Base-by-base conservation (phyloP, 2,888 invertebrate species). In the Bombyx huttoni region DNA sequence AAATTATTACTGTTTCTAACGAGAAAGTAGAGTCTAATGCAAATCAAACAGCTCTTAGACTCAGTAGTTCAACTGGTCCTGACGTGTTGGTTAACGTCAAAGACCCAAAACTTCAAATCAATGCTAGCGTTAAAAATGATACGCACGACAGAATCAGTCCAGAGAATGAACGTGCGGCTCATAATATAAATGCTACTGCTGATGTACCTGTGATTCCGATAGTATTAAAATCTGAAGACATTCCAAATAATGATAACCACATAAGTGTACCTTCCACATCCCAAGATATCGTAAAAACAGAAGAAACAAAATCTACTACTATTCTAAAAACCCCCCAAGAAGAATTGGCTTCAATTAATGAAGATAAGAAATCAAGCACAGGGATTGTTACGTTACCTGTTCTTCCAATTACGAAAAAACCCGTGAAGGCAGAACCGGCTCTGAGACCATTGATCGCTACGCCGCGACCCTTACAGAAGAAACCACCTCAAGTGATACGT, bases 381-480 rank as follows among this genome's bases (percentile, higher is more conserved):
- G 56, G 51, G 14, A 56, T 54, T 49, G 50, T 53, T 35, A 59
- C 58, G 49, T 14, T 55, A n/a, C 59, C 61, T 10, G 54, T 58
- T 13, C 53, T 55, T 40, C 53, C 60, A 53, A 73, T 55, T 49
- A 57, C 67, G 50, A 80, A 73, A 57, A 78, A 67, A 60, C 78
- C 77, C 47, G 82, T 89, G 46, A 91, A 90, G 65, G 87, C 90
- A 55, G 90, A 91, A 74, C 83, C 85, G 51, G 87, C 91, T 34
- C 63, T 82, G 7, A 89, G 85, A 67, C 89, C 90, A 14, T 70
- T 91, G 50, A 89, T 91, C 64, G 91, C 91, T 14, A 91, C 91
- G 50, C 91, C 91, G 51, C 86, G 91, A 51, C 91, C 91, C 7
- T 73, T 91, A 35, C 91, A 90, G 67, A 91, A 91, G 68, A 84